Evolutionary conservation across 2,888 invertebrate genomes (phyloP), one percentile per base, ranked within the genome.

Genomic region (Cerastoderma edule): DNA sequence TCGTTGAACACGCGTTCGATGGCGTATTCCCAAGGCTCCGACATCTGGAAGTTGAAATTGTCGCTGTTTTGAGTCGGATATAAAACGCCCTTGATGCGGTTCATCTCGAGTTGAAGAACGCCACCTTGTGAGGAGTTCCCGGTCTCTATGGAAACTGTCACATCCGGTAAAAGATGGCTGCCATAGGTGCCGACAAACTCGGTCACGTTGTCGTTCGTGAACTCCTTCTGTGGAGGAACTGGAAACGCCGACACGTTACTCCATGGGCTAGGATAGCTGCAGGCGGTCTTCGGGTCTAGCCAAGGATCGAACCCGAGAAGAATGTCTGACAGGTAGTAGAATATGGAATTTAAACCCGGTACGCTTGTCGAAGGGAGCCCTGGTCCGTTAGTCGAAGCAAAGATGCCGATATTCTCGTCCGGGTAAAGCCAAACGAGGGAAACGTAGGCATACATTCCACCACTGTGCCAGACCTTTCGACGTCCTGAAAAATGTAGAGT

Each of bases 211-310:
- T 60, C 46, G 53, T 71, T 66, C 46, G 74, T 69, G 22, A 54
- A 73, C 13, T 35, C 53, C 2, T 35, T 5, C 16, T 65, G 56
- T 28, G 33, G 10, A 3, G 56, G 48, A 33, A 13, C 32, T 2
- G 13, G 5, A 24, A 48, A 30, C 2, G 24, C 2, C 0, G 60
- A 24, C 5, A 10, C 3, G 27, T 75, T 75, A 10, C 28, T 16
- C 79, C 83, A 83, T 1, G 79, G 83, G 35, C 35, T 48, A 2
- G 83, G 83, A 30, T 67, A 83, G 24, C 77, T 48, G 30, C 83
- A 83, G 1, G 63, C 74, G 5, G 83, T 79, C 22, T 48, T 19
- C 6, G 22, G 46, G 30, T 63, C 54, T 13, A 83, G 57, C 83
- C 83, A 83, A 5, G 77, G 74, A n/a, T 67, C 54, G 13, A 71